Conservation (phyloP, 2,888 invertebrate species). For the Monopis laevigella region DNA sequence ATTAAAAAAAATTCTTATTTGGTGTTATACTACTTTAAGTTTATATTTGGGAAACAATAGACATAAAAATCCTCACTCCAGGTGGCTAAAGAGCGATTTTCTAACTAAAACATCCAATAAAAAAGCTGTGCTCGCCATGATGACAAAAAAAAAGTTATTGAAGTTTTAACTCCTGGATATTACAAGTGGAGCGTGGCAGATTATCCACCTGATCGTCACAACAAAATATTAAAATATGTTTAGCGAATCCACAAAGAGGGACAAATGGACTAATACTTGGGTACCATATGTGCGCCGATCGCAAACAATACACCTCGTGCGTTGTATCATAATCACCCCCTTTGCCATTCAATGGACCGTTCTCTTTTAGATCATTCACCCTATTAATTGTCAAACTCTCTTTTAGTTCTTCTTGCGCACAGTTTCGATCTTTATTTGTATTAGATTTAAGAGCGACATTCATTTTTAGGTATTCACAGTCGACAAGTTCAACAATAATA, state of each 20-base stretch:
- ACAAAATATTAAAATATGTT: slow-evolving; percentile 49
- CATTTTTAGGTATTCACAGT: too few species aligned
- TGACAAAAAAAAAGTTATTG: too few species aligned
- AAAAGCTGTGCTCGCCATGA: too few species aligned
- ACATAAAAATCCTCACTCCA: too few species aligned
- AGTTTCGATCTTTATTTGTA: slow-evolving; percentile 18
- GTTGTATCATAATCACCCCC: slow-evolving; percentile 47
- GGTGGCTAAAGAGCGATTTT: too few species aligned
- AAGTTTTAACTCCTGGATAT: too few species aligned
- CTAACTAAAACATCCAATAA: too few species aligned
- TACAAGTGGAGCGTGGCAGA: too few species aligned
- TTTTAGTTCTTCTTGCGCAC: slow-evolving; percentile 21
- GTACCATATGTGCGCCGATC: slow-evolving; percentile 49
- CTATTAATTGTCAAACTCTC: slow-evolving; percentile 50
- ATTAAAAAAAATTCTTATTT: too few species aligned
- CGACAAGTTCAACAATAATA: too few species aligned
- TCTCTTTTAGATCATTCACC: slow-evolving; percentile 48
- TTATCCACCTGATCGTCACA: slow-evolving; percentile 6
- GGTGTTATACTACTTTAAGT: too few species aligned
- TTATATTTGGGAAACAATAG: too few species aligned
- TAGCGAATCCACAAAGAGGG: slow-evolving; percentile 30
- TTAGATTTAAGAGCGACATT: background rate
- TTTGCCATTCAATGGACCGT: slow-evolving; percentile 40
- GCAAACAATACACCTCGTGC: slow-evolving; percentile 33
- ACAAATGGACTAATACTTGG: slow-evolving; percentile 40